Evolutionary conservation across 2,888 invertebrate species (phyloP).

Genomic region (Euphydryas editha): DNA sequence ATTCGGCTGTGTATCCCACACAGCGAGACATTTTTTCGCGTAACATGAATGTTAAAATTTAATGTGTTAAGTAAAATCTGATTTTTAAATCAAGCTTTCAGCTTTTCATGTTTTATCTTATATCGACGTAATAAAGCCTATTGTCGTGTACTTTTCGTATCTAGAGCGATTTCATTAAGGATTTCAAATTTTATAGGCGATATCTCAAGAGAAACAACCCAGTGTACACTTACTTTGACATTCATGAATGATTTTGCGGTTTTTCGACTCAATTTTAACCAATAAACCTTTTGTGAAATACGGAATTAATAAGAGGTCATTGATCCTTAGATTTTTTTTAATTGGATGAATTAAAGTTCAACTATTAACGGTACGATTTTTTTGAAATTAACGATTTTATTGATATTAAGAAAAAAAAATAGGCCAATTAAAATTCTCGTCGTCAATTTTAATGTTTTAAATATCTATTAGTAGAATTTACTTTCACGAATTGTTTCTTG

Average conservation of each 20-base stretch:
- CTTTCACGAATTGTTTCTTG: background rate
- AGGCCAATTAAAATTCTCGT: background rate
- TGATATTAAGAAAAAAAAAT: too few species aligned
- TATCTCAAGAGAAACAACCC: slow-evolving; percentile 34
- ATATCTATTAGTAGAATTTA: background rate
- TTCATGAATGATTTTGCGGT: slow-evolving; percentile 29
- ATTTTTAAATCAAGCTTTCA: background rate
- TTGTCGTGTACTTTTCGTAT: background rate
- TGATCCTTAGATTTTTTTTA: slow-evolving; percentile 1
- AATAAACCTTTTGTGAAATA: slow-evolving; percentile 12
- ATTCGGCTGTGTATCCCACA: too few species aligned
- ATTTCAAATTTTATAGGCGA: slow-evolving; percentile 35
- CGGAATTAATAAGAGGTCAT: background rate
- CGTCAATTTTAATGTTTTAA: background rate
- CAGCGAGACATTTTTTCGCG: background rate
- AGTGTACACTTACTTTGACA: slow-evolving; percentile 37
- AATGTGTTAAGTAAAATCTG: slow-evolving; percentile 2
- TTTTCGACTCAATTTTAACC: slow-evolving; percentile 28
- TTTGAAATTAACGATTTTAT: too few species aligned
- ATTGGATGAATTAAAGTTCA: slow-evolving; percentile 12
- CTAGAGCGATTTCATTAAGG: slow-evolving; percentile 25
- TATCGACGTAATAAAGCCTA: background rate
- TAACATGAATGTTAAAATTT: background rate
- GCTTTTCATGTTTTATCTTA: background rate
- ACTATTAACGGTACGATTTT: slow-evolving; percentile 1